Percentiles rank a stretch among this genome's conserved stretches.
Evolutionary conservation across 2,113 vertebrate genomes (phyloP).

Genomic region (Eulemur macaco): DNA sequence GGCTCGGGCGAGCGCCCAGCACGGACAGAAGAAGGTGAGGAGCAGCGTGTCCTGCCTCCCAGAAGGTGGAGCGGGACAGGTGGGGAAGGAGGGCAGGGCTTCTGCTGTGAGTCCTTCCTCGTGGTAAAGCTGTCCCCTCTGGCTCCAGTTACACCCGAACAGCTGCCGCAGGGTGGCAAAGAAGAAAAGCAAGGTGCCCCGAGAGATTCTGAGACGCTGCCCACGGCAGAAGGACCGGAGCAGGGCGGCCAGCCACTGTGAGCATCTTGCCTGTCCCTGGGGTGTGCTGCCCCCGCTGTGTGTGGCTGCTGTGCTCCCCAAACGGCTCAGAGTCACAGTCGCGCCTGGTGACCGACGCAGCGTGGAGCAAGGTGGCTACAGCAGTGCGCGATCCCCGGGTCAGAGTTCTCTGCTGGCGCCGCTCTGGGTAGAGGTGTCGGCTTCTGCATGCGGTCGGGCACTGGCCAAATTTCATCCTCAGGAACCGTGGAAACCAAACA

Average conservation of each 20-base stretch:
- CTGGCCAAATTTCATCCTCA: conserved; percentile 52
- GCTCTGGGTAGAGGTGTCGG: conserved; percentile 45
- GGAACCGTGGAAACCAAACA: conserved; percentile 24
- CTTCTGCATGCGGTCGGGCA: conserved; percentile 66
- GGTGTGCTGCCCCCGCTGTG: conserved; percentile 63
- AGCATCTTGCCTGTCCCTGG: conserved; percentile 73
- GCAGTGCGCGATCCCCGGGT: conserved; percentile 25
- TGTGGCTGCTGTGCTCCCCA: not conserved
- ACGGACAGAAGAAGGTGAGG: conserved; percentile 76
- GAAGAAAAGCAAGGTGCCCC: not conserved
- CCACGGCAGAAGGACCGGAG: conserved; percentile 65
- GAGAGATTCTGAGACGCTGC: conserved; percentile 50
- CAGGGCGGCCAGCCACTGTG: conserved; percentile 62
- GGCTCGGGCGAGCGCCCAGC: conserved; percentile 20
- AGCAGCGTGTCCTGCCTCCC: conserved; percentile 79
- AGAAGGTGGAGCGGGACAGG: conserved; percentile 88
- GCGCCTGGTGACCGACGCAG: conserved; percentile 11
- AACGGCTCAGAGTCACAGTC: conserved; percentile 11
- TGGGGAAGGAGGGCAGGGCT: conserved; percentile 85
- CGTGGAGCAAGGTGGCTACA: conserved; percentile 58
- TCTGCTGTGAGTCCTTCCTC: conserved; percentile 78
- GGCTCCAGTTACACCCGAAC: conserved; percentile 55
- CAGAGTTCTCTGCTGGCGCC: conserved; percentile 49
- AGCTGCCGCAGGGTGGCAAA: conserved; percentile 60
- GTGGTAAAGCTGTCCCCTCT: conserved; percentile 58